Conservation (phyloP, 2,113 vertebrate species). For the Brachyistius frenatus region DNA sequence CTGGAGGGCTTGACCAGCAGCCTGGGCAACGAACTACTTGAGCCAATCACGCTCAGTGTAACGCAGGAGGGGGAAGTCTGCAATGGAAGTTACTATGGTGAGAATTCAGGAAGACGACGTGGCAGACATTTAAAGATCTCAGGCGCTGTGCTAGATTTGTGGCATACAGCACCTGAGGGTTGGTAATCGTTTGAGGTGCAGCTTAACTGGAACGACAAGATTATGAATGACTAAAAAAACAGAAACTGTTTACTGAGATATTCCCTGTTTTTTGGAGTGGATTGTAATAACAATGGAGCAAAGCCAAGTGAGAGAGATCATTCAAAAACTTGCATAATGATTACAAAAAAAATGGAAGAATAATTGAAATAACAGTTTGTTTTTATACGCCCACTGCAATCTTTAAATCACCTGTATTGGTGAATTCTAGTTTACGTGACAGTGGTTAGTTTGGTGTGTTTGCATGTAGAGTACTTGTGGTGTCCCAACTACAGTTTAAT, state of each 20-base stretch:
- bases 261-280: too few relatives aligned
- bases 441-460: slow-evolving; percentile 22
- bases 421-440: background rate
- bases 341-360: slow-evolving; percentile 9
- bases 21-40: slow-evolving; percentile 89
- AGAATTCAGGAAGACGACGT: slow-evolving; percentile 15
- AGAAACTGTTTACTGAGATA: too few relatives aligned
- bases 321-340: background rate
- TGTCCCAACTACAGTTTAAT: slow-evolving; percentile 1
- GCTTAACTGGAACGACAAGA: background rate
- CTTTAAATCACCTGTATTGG: background rate
- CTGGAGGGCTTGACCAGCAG: slow-evolving; percentile 92
- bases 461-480: slow-evolving; percentile 1
- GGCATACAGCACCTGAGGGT: background rate
- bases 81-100: slow-evolving; percentile 68
- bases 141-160: background rate
- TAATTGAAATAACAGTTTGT: background rate
- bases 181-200: background rate
- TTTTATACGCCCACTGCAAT: background rate
- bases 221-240: background rate
- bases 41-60: slow-evolving; percentile 84
- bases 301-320: background rate
- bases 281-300: background rate
- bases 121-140: background rate
- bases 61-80: slow-evolving; percentile 88